Evolutionary conservation across 2,888 invertebrate genomes (phyloP).

Genomic region (Sphinx pinastri): DNA sequence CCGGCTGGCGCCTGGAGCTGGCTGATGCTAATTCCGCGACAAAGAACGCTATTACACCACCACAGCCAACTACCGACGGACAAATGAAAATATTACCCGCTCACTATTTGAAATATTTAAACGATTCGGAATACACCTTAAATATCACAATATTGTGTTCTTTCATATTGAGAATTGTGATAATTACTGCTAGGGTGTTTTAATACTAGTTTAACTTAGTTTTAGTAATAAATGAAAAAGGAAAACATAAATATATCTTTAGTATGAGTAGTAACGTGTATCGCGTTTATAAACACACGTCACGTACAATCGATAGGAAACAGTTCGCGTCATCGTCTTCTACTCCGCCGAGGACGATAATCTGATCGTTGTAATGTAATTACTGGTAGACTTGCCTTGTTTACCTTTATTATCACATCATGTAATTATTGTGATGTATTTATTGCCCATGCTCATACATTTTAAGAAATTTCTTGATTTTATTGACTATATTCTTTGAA

Average conservation of each 20-base stretch:
- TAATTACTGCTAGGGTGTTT: too few relatives aligned
- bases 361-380: not conserved
- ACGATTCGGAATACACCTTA: constrained; percentile 19
- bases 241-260: too few relatives aligned
- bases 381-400: not conserved
- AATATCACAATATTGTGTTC: not conserved
- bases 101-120: constrained; percentile 32
- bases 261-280: not conserved
- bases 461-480: too few relatives aligned
- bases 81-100: constrained; percentile 64
- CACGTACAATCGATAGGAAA: constrained; percentile 8
- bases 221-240: too few relatives aligned
- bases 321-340: not conserved
- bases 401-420: not conserved
- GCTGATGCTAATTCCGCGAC: constrained; percentile 79
- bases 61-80: constrained; percentile 50
- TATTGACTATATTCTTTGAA: too few relatives aligned
- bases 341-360: constrained; percentile 3
- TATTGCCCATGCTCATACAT: not conserved
- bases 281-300: not conserved
- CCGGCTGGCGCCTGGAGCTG: constrained; percentile 47
- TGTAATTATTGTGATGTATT: not conserved
- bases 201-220: too few relatives aligned
- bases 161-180: not conserved
- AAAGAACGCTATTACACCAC: constrained; percentile 71